Conservation (phyloP, 2,113 vertebrate genomes). For the Vulpes vulpes region DNA sequence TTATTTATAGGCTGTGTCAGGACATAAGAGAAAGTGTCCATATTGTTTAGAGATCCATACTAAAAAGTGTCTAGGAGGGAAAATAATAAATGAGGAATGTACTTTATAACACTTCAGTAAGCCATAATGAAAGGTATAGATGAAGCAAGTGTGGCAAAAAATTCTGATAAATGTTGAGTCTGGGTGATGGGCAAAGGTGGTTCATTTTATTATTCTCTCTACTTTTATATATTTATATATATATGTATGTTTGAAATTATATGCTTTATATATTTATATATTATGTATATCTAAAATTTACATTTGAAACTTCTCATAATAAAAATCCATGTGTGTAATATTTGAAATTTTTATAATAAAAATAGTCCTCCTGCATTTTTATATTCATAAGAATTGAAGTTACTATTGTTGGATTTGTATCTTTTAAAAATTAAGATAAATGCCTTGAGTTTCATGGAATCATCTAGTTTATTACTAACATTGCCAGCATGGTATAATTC, state of each 20-base stretch:
- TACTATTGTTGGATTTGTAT: not conserved
- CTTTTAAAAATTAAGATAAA: constrained; percentile 43
- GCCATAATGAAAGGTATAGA: not conserved
- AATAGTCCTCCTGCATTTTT: not conserved
- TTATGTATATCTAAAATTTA: not conserved
- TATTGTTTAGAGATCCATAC: not conserved
- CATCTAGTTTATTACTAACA: constrained; percentile 41
- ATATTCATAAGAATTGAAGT: constrained; percentile 16
- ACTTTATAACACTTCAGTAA: constrained; percentile 13
- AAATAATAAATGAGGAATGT: not conserved
- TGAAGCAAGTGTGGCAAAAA: not conserved
- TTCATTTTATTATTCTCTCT: not conserved
- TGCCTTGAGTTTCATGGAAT: not conserved
- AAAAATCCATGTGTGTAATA: not conserved
- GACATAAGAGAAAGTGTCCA: not conserved
- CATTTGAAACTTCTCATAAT: not conserved
- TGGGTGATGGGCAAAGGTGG: not conserved
- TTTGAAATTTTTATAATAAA: constrained; percentile 19
- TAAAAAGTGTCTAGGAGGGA: not conserved
- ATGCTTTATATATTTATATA: not conserved
- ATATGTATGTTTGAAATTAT: not conserved
- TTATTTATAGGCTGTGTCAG: not conserved
- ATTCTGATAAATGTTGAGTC: not conserved
- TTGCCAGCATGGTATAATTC: not conserved
- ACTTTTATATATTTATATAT: not conserved